A percentile compares a stretch with the other conserved stretches of the same genome.
Evolutionary conservation across 2,888 invertebrate species (phyloP).

Genomic region (Noctua janthe): DNA sequence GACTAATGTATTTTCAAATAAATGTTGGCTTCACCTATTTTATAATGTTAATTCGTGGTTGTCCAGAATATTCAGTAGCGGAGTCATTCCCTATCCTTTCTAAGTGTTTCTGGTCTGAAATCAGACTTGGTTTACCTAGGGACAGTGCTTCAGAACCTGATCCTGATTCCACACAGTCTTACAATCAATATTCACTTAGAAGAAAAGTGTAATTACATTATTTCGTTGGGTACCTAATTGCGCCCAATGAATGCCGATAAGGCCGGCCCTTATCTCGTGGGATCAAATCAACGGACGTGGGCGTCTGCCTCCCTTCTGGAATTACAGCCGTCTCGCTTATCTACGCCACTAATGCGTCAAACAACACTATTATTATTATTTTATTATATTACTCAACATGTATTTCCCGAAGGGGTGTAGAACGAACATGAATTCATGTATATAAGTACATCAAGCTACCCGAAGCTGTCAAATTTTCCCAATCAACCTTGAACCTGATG

Average conservation of each 20-base stretch:
- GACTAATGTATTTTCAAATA: neutral
- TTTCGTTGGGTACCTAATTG: constrained; percentile 11
- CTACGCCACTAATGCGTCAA: neutral
- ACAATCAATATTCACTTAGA: constrained; percentile 4
- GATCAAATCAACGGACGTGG: constrained; percentile 36
- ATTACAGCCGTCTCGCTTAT: constrained; percentile 6
- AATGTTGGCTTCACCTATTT: neutral
- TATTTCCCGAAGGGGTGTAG: neutral
- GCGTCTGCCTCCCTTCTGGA: constrained; percentile 12
- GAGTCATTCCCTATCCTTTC: neutral
- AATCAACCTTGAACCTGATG: no score
- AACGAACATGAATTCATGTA: neutral
- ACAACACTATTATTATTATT: neutral
- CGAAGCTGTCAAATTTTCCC: no score
- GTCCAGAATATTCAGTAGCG: neutral
- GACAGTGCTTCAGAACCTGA: neutral
- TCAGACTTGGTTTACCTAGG: neutral
- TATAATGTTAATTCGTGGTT: neutral
- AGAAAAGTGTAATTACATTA: constrained; percentile 13
- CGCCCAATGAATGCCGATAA: constrained; percentile 30
- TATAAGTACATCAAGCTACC: no score
- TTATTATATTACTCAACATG: neutral
- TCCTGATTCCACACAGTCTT: neutral
- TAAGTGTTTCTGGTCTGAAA: neutral
- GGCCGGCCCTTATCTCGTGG: constrained; percentile 41